Percentiles rank a stretch among this genome's conserved stretches.
phyloP scores from a whole-genome alignment of 2,113 vertebrate genomes.

The Galemys pyrenaicus region DNA sequence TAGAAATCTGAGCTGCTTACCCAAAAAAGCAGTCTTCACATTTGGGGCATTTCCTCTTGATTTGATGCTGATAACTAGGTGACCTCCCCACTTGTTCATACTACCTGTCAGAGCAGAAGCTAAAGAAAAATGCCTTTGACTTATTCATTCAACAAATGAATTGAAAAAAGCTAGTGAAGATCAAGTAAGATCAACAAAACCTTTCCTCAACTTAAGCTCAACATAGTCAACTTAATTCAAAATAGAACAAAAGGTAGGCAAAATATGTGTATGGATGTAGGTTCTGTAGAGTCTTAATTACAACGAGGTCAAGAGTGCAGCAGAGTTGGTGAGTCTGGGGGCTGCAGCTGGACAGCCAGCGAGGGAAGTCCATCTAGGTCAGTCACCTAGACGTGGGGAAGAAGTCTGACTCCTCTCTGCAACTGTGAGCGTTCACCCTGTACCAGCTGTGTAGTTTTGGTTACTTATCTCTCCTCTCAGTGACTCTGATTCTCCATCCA shows the following conservation, averaged over 20 bases:
- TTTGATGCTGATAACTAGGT: not conserved
- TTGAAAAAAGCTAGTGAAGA: not conserved
- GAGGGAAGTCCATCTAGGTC: not conserved
- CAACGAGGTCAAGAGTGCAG: not conserved
- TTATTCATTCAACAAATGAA: constrained; percentile 2
- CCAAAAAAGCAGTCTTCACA: not conserved
- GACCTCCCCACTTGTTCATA: not conserved
- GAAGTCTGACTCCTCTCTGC: not conserved
- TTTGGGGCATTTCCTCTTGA: not conserved
- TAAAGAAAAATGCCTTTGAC: not conserved
- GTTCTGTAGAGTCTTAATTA: not conserved
- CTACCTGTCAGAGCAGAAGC: not conserved
- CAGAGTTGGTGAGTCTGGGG: not conserved
- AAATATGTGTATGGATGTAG: not conserved
- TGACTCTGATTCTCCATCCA: not conserved
- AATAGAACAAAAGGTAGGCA: not conserved
- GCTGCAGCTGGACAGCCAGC: not conserved
- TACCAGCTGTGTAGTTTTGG: not conserved
- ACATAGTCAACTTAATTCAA: constrained; percentile 20
- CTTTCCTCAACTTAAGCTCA: not conserved
- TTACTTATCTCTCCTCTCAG: not conserved
- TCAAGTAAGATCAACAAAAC: constrained; percentile 19
- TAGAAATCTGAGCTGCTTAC: constrained; percentile 72
- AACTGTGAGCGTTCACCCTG: accelerated
- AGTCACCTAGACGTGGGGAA: not conserved